phyloP scores from a whole-genome alignment of 2,113 vertebrate species.

The Xenopus borealis region DNA sequence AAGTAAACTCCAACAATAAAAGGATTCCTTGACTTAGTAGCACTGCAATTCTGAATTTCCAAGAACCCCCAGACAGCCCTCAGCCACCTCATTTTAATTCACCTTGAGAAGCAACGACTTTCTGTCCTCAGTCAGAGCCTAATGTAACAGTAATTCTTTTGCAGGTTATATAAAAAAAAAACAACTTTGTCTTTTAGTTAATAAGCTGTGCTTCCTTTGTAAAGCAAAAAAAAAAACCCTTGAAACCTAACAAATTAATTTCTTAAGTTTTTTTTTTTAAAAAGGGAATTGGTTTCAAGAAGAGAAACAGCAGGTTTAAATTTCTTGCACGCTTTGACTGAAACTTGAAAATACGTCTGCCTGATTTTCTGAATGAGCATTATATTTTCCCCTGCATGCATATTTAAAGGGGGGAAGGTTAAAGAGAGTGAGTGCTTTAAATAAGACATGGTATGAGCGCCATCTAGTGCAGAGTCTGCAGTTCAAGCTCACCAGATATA shows the following conservation, averaged over 20 bases:
- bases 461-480: constrained; percentile 36
- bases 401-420: constrained; percentile 15
- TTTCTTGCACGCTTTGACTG: constrained; percentile 9
- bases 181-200: too few relatives aligned
- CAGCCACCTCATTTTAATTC: too few relatives aligned
- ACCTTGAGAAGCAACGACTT: too few relatives aligned
- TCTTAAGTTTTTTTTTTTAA: not conserved
- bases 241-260: not conserved
- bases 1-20: too few relatives aligned
- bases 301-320: constrained; percentile 2
- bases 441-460: constrained; percentile 25
- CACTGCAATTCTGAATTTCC: too few relatives aligned
- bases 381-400: constrained; percentile 17
- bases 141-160: too few relatives aligned
- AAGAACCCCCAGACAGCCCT: too few relatives aligned
- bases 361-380: constrained; percentile 30
- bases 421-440: not conserved
- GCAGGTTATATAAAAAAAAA: too few relatives aligned
- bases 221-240: not conserved
- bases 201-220: not conserved
- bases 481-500: not conserved
- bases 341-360: constrained; percentile 10
- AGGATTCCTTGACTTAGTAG: too few relatives aligned
- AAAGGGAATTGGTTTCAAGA: not conserved
- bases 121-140: too few relatives aligned